These are phyloP conservation scores for Mus minutoides DNA, from an alignment of 2,797 vertebrate species.

Conservation along the genomic window DNA sequence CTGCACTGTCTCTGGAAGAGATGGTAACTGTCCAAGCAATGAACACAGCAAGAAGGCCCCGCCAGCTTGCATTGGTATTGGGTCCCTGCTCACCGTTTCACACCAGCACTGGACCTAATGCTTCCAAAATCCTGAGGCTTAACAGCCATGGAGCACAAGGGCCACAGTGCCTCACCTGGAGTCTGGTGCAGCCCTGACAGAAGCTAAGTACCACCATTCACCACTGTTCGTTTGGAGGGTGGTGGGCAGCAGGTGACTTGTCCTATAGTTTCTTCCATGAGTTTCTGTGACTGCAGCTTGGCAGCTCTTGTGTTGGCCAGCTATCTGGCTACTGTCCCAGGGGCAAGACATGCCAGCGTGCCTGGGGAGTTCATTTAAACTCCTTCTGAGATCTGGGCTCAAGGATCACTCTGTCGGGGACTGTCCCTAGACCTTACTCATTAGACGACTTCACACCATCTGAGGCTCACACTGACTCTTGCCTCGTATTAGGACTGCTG, in stretches of 20 bases:
- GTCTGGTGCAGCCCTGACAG: background rate
- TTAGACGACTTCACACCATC: background rate
- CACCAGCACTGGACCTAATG: background rate
- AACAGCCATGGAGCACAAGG: background rate
- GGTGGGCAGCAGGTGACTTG: too few relatives aligned
- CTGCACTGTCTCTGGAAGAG: background rate
- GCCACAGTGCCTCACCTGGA: rapidly evolving
- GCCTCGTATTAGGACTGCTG: background rate
- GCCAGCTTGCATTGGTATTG: background rate
- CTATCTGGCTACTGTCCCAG: background rate
- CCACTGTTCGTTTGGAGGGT: background rate
- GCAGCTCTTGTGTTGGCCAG: background rate
- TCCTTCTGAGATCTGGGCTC: background rate
- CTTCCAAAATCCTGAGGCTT: background rate
- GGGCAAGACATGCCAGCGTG: background rate
- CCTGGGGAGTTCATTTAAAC: background rate
- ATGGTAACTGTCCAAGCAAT: background rate
- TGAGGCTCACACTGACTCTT: background rate
- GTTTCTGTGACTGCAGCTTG: background rate
- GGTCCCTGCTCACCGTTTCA: background rate
- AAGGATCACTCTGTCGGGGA: background rate
- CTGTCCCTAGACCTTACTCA: background rate
- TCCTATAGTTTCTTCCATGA: too few relatives aligned
- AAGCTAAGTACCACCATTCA: background rate
- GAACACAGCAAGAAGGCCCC: background rate